phyloP scores from a whole-genome alignment of 2,113 vertebrate species.

The Glaucidium brasilianum region DNA sequence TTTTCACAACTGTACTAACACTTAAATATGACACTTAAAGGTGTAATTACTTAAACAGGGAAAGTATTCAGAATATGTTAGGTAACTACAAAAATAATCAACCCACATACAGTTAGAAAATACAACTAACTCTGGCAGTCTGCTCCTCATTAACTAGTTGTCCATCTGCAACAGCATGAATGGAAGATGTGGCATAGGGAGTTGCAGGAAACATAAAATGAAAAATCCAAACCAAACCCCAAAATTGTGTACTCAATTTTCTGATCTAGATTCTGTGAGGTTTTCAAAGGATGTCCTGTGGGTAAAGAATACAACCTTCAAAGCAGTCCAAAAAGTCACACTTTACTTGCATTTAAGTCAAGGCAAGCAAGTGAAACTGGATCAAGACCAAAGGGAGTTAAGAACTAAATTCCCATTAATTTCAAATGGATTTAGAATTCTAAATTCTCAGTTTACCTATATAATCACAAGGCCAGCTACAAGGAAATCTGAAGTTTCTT shows the following conservation, averaged over 20 bases:
- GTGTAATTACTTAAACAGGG: not conserved
- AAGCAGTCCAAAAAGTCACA: not conserved
- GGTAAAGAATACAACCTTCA: not conserved
- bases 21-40: not conserved
- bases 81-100: not conserved
- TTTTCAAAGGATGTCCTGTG: not conserved
- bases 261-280: not conserved
- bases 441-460: not conserved
- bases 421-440: constrained; percentile 29
- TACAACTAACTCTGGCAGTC: not conserved
- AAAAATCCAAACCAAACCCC: not conserved
- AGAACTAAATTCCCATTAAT: constrained; percentile 39
- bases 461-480: not conserved
- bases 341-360: not conserved
- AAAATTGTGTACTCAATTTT: not conserved
- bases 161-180: not conserved
- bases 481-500: not conserved
- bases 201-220: not conserved
- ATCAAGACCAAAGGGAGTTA: constrained; percentile 24
- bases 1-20: not conserved
- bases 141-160: not conserved
- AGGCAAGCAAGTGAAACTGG: constrained; percentile 13
- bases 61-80: not conserved
- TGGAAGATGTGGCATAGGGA: not conserved
- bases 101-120: not conserved